Percentiles rank a stretch among this genome's conserved stretches.
Conservation (phyloP, 2,113 vertebrate species). For the Otocyon megalotis region DNA sequence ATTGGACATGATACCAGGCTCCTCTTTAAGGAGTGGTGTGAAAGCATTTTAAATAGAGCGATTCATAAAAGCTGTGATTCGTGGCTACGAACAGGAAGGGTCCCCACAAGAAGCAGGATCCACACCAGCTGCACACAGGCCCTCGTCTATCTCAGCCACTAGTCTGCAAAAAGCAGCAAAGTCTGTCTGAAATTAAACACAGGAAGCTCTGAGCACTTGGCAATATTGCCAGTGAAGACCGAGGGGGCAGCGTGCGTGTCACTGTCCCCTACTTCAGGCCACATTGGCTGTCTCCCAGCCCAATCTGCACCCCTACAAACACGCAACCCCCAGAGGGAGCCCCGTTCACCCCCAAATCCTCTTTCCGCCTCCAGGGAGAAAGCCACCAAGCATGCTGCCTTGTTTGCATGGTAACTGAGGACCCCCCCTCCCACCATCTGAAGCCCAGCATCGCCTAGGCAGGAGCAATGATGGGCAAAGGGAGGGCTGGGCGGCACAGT, state of each 20-base stretch:
- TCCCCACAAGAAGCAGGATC: background rate
- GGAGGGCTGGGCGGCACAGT: background rate
- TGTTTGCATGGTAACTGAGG: background rate
- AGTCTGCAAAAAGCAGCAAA: background rate
- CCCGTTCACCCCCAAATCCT: background rate
- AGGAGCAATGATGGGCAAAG: too few species aligned
- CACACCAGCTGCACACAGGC: background rate
- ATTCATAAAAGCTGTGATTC: background rate
- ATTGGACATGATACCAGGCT: background rate
- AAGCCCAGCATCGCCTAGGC: background rate
- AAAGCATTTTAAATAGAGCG: background rate
- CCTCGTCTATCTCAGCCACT: background rate
- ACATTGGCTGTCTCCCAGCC: rapidly evolving
- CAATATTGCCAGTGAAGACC: background rate
- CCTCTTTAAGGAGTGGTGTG: background rate
- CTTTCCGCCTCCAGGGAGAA: background rate
- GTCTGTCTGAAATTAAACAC: background rate
- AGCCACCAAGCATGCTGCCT: background rate
- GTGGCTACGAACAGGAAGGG: background rate
- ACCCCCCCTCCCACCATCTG: background rate
- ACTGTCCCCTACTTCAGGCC: background rate
- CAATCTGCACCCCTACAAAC: too few species aligned
- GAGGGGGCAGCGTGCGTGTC: too few species aligned
- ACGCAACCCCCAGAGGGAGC: background rate
- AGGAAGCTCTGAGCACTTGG: background rate